These are phyloP conservation scores for Branchipolynoe longqiensis DNA, from an alignment of 2,888 invertebrate genomes.

Conservation along the genomic window DNA sequence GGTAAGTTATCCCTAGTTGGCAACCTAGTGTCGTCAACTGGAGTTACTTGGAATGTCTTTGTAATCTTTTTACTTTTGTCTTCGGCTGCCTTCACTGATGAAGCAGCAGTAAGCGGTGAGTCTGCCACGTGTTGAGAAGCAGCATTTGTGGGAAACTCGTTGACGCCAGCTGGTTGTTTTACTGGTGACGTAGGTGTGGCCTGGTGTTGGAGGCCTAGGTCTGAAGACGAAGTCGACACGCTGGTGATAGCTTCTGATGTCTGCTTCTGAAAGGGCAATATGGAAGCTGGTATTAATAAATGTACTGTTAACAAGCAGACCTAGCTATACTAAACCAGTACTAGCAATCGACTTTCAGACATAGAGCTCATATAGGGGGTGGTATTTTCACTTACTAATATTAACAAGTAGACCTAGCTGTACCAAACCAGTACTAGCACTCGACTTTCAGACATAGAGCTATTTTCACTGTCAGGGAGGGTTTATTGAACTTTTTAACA, in stretches of 20 bases:
- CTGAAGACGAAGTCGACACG: constrained; percentile 4
- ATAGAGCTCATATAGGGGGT: too few relatives aligned
- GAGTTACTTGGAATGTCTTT: constrained; percentile 57
- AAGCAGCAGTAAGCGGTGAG: background rate
- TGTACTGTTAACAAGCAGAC: too few relatives aligned
- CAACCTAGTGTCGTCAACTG: constrained; percentile 51
- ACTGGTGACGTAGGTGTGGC: constrained; percentile 10
- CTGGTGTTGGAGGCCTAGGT: constrained; percentile 16
- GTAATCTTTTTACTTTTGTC: background rate
- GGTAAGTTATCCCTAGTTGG: background rate
- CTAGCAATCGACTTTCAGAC: too few relatives aligned
- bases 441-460: too few relatives aligned
- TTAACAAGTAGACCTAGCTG: too few relatives aligned
- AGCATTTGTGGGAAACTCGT: background rate
- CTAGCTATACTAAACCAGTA: too few relatives aligned
- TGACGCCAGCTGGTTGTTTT: background rate
- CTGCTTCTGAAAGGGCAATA: background rate
- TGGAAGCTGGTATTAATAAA: too few relatives aligned
- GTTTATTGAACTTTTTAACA: too few relatives aligned
- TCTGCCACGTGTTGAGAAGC: background rate
- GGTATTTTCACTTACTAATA: too few relatives aligned
- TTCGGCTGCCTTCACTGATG: constrained; percentile 18
- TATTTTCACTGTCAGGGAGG: too few relatives aligned
- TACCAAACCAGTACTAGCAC: too few relatives aligned
- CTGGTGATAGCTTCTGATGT: constrained; percentile 22